These are phyloP conservation scores for Darevskia mixta DNA, from an alignment of 2,797 vertebrate genomes.

Conservation along the genomic window DNA sequence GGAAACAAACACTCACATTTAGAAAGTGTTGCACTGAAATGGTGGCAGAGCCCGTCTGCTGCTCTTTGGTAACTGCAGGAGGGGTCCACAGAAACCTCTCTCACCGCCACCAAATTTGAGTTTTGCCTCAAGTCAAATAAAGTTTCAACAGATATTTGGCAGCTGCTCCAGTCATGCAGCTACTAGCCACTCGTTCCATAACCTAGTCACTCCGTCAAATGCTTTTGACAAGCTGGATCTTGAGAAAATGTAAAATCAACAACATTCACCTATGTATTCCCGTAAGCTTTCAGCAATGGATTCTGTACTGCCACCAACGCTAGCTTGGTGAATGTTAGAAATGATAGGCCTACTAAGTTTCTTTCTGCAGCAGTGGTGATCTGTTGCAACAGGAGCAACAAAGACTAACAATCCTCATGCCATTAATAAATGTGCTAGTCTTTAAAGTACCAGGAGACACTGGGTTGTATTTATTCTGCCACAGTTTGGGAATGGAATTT, in stretches of 20 bases:
- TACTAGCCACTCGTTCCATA: slow-evolving; percentile 56
- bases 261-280: slow-evolving; percentile 45
- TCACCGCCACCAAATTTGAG: background rate
- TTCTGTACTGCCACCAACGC: slow-evolving; percentile 67
- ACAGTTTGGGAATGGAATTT: background rate
- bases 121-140: slow-evolving; percentile 12
- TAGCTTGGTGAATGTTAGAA: slow-evolving; percentile 61
- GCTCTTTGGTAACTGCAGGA: slow-evolving; percentile 3
- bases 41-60: background rate
- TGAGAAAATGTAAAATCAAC: slow-evolving; percentile 60
- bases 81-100: background rate
- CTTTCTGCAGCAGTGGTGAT: background rate
- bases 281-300: slow-evolving; percentile 66
- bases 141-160: slow-evolving; percentile 51
- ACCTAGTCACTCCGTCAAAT: slow-evolving; percentile 34
- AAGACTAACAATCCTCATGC: background rate
- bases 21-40: background rate
- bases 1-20: slow-evolving; percentile 25
- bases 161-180: slow-evolving; percentile 44
- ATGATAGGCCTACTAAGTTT: slow-evolving; percentile 49
- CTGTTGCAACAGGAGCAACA: background rate
- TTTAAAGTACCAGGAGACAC: background rate
- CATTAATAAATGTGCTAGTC: background rate
- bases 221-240: slow-evolving; percentile 59
- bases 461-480: background rate